A percentile compares a stretch with the other conserved stretches of the same genome.
phyloP scores from a whole-genome alignment of 1,140 invertebrate genomes.

The Mactra quadrangularis region DNA sequence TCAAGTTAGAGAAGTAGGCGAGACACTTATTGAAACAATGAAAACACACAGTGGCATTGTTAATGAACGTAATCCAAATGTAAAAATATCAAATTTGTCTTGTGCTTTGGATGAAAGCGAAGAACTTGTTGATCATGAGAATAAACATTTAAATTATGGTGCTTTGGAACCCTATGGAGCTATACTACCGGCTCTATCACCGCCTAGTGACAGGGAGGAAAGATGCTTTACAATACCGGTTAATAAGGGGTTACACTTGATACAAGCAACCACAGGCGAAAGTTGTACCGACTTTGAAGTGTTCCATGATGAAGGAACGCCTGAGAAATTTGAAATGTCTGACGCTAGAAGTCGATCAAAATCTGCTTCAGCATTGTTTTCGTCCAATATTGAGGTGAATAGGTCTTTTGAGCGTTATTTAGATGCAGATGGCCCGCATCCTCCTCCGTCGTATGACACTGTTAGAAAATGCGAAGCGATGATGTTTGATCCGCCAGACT shows the following conservation, averaged over 20 bases:
- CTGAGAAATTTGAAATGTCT: not conserved
- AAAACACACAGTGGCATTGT: too few relatives aligned
- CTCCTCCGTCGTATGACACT: too few relatives aligned
- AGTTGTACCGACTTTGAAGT: not conserved
- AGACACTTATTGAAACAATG: too few relatives aligned
- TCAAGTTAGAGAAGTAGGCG: too few relatives aligned
- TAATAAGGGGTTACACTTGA: not conserved
- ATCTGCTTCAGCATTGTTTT: not conserved
- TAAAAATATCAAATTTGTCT: not conserved
- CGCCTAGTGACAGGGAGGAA: not conserved
- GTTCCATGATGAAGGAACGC: not conserved
- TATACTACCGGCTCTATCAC: not conserved
- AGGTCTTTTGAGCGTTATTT: not conserved
- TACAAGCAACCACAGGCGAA: not conserved
- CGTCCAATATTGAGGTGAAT: not conserved
- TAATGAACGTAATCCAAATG: too few relatives aligned
- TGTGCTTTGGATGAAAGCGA: conserved; percentile 7
- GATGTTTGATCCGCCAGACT: not conserved
- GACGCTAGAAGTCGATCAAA: not conserved
- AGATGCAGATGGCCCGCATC: not conserved
- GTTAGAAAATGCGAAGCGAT: not conserved
- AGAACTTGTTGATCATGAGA: conserved; percentile 26
- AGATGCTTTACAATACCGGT: conserved; percentile 32
- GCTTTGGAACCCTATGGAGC: conserved; percentile 8
- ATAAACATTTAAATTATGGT: conserved; percentile 38